phyloP scores from a whole-genome alignment of 2,888 invertebrate genomes.

The Trachelus iudaicus region DNA sequence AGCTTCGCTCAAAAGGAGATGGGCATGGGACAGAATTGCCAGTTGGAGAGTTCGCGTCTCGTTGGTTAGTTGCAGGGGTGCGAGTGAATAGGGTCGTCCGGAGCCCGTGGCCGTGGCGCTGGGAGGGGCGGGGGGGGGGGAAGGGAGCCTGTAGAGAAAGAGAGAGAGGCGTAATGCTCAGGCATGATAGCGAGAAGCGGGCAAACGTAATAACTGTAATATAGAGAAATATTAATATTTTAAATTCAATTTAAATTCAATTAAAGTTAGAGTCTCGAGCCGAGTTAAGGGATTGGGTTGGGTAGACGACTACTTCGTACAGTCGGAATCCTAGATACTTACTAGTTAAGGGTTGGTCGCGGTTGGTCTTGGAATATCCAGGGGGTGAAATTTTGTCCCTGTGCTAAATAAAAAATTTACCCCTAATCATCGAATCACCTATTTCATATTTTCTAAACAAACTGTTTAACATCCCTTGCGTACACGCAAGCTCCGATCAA shows the following conservation, averaged over 20 bases:
- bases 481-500: no score
- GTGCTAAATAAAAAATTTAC: slow-evolving; percentile 16
- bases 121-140: no score
- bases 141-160: slow-evolving; percentile 4
- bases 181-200: slow-evolving; percentile 26
- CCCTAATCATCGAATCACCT: slow-evolving; percentile 24
- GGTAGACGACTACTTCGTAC: not conserved
- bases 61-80: not conserved
- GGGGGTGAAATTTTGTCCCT: slow-evolving; percentile 7
- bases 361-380: not conserved
- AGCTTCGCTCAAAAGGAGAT: slow-evolving; percentile 23
- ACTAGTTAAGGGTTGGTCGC: no score
- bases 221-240: slow-evolving; percentile 54
- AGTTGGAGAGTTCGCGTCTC: slow-evolving; percentile 1
- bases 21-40: no score
- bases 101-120: not conserved
- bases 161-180: slow-evolving; percentile 24
- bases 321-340: no score
- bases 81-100: slow-evolving; percentile 1
- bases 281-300: not conserved
- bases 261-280: slow-evolving; percentile 48
- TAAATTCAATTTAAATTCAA: slow-evolving; percentile 61
- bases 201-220: slow-evolving; percentile 34
- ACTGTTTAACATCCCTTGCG: no score
- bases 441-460: not conserved